Conservation (phyloP, 2,888 invertebrate species). For the Eugnorisma glareosa region DNA sequence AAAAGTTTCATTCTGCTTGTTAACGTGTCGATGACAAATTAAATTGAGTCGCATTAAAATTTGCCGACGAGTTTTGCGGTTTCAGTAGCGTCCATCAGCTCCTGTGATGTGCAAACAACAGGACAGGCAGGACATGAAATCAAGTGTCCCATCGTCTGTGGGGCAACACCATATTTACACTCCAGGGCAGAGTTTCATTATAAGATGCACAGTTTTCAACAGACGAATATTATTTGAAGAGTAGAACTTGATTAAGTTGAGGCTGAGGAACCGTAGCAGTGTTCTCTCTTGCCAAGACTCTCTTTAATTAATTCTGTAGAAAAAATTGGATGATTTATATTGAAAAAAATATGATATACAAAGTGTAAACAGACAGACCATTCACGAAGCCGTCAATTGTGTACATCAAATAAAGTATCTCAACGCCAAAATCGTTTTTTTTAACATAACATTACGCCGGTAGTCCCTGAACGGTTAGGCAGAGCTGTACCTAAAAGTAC, state of each 20-base stretch:
- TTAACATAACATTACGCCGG: no score
- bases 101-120: not conserved
- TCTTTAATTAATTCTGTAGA: not conserved
- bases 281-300: not conserved
- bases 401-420: no score
- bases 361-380: no score
- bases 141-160: not conserved
- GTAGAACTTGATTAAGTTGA: not conserved
- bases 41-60: not conserved
- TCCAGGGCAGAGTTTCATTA: not conserved
- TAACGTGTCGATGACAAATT: not conserved
- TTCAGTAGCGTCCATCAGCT: not conserved
- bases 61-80: not conserved
- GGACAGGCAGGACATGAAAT: not conserved
- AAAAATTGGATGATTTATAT: not conserved
- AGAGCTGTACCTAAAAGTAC: no score
- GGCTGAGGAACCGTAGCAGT: not conserved
- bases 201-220: not conserved
- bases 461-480: no score
- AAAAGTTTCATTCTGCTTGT: constrained; percentile 13
- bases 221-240: not conserved
- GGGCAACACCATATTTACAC: not conserved
- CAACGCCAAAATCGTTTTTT: no score
- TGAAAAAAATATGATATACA: no score
- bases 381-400: no score